Evolutionary conservation across 23 tunicate species (phyloP).

Genomic region (Ciona savignyi): DNA sequence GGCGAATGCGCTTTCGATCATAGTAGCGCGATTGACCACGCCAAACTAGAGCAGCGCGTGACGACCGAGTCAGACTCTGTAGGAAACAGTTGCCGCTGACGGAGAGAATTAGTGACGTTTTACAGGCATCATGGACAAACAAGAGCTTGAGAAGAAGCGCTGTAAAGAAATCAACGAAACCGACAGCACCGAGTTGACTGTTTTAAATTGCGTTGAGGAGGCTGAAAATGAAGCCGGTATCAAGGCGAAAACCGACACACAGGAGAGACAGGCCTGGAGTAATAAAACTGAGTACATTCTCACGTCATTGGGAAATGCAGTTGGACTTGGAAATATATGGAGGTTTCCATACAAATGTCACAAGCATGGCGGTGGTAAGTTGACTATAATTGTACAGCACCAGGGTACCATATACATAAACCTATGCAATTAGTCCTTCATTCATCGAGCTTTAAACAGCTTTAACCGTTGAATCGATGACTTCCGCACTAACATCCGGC

Average conservation of each 20-base stretch:
- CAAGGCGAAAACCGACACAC: neutral
- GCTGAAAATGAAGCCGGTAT: neutral
- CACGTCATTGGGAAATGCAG: constrained; percentile 82
- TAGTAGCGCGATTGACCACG: no score
- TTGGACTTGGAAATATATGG: constrained; percentile 89
- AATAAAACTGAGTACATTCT: constrained; percentile 77
- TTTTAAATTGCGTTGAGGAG: neutral
- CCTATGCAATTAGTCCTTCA: neutral
- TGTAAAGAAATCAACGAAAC: neutral
- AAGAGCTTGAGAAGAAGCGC: neutral
- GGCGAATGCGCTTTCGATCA: neutral
- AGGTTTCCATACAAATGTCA: constrained; percentile 84
- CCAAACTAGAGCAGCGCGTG: neutral
- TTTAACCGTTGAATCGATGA: no score
- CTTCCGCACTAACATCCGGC: neutral
- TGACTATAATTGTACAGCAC: no score
- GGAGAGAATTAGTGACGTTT: neutral
- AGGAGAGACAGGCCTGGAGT: constrained; percentile 46
- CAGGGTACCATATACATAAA: neutral
- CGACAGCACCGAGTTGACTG: neutral
- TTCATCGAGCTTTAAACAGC: no score
- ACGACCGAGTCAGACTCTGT: neutral
- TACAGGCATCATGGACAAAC: neutral
- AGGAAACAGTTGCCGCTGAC: no score
- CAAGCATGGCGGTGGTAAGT: constrained; percentile 66